Evolutionary conservation across 2,797 vertebrate genomes (phyloP), one percentile per base, ranked within the genome.

Genomic region (Serranus cabrilla): DNA sequence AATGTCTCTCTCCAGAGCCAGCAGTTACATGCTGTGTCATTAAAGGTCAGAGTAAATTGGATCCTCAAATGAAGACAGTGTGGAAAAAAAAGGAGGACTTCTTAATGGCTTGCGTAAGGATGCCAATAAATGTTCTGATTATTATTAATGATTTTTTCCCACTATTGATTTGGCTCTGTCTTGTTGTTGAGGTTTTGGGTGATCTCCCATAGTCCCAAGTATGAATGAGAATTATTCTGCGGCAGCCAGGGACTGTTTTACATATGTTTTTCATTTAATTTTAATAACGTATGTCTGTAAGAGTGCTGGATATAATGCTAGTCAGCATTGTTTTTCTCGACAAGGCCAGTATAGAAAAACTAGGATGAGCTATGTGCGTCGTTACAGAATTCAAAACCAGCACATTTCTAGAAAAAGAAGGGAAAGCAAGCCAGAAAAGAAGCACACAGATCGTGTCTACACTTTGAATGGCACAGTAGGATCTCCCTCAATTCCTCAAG

Each of bases 51-150:
- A 77, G 82, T 83, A 93, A 93, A 94, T 92, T 90, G 90, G 86
- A 86, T 88, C 73, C 76, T 88, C 82, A 90, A 89, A 91, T 90
- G 89, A 91, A 90, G 91, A 87, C 87, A 20, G 72, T 69, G 68
- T 71, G 71, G 45, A 63, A 79, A 89, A 82, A 82, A 89, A 90
- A 83, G 66, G 82, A 74, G 79, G 70, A 79, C 72, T 89, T 84
- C 79, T 88, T 93, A 90, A 91, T 92, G 86, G 76, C 84, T 83
- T 17, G 63, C 54, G 67, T 77, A 85, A 77, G 73, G 74, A 87
- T 93, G 91, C 89, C 93, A 92, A 94, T 94, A 95, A 93, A 86
- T 68, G 75, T 79, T 87, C 81, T 92, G 92, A 94, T 95, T 94
- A 94, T 95, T 93, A 92, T 93, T 93, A 94, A 93, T 89, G 91